These are phyloP conservation scores for Ostrea edulis DNA, from an alignment of 1,140 invertebrate species.

Conservation along the genomic window DNA sequence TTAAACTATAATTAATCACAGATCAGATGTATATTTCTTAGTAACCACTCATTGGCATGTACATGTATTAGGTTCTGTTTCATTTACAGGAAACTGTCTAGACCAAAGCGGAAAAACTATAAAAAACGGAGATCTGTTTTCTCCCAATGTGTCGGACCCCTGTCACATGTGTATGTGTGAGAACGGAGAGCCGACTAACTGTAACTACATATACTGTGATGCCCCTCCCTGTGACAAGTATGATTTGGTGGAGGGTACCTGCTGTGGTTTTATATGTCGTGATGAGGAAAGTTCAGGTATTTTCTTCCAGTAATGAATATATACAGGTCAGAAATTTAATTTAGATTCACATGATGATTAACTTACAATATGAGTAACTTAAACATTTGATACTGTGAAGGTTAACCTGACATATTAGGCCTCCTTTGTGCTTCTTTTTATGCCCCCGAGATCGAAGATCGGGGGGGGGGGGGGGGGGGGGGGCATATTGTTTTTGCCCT, in stretches of 20 bases:
- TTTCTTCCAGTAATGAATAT: not conserved
- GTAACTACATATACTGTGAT: slow-evolving; percentile 34
- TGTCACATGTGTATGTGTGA: slow-evolving; percentile 30
- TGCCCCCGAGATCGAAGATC: too few relatives aligned
- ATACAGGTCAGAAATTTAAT: too few relatives aligned
- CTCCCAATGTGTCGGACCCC: not conserved
- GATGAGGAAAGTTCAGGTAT: not conserved
- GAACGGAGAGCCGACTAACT: not conserved
- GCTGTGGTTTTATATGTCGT: slow-evolving; percentile 39
- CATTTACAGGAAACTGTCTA: not conserved
- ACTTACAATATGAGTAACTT: too few relatives aligned
- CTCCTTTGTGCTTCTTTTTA: too few relatives aligned
- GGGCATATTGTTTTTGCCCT: too few relatives aligned
- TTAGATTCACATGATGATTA: too few relatives aligned
- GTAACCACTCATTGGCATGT: too few relatives aligned
- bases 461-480: too few relatives aligned
- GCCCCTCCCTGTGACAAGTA: slow-evolving; percentile 15
- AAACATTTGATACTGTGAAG: too few relatives aligned
- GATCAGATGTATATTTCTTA: not conserved
- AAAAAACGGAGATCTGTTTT: not conserved
- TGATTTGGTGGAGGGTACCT: not conserved
- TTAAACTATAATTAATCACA: too few relatives aligned
- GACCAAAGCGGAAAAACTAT: not conserved
- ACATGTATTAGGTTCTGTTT: too few relatives aligned
- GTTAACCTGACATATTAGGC: too few relatives aligned